Evolutionary conservation across 2,888 invertebrate species (phyloP), one percentile per base, ranked within the genome.

Genomic region (Tenthredo notha): DNA sequence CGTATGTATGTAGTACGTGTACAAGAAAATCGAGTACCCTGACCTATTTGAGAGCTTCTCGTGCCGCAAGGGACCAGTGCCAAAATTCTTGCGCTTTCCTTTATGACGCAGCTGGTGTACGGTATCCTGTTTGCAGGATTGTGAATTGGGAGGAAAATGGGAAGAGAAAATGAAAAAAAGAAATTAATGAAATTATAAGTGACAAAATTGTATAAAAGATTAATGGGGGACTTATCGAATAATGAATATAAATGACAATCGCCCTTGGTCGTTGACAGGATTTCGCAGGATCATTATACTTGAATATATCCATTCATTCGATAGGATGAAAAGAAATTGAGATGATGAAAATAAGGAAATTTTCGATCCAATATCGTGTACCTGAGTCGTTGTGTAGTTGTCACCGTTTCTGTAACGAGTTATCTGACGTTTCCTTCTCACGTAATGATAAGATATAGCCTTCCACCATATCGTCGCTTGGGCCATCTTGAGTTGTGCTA

Each of bases 391-490:
- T 10, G 97, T 97, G 91, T 97, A 96, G 75, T 97, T 96, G 92
- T 97, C 97, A 9, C 97, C 97, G 91, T 97, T 97, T 84, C 97
- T 94, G 92, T 97, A 97, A 86, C 97, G 95, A 87, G 97, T 96
- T 89, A 97, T 96, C 91, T 97, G 97, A 85, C 97, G 94, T 90
- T 96, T 96, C 87, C 97, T 95, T 61, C 97, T 93, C 86, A 97
- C 96, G 93, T 97, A 97, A 94, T 98, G 97, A 93, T 97, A 98
- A 92, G 97, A 97, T 85, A 97, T 95, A 72, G 97, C 97, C 91
- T 97, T 97, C 97, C 97, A 98, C 97, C 97, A 98, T 74, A 98
- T 96, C 85, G 97, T 95, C 0, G 97, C 97, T 86, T 96, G 95
- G 0, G 97, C 96, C 61, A 95, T 95, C 88, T 95, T 94, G 95